Evolutionary conservation across 2,888 invertebrate genomes (phyloP).

Genomic region (Cylloceria caligata): DNA sequence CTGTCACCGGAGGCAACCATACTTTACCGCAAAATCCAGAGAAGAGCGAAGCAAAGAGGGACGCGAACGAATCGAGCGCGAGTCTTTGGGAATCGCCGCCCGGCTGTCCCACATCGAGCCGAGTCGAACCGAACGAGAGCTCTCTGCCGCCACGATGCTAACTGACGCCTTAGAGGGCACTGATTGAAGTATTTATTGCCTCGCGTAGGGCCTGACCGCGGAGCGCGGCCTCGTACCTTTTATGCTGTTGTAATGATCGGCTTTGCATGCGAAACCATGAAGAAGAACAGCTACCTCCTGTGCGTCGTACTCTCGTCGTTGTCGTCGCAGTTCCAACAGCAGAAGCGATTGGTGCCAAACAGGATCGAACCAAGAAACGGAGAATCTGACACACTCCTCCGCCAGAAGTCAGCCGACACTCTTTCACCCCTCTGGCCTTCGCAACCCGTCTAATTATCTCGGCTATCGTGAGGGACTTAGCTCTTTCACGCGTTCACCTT

Average conservation of each 20-base stretch:
- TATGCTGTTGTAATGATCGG: slow-evolving; percentile 81
- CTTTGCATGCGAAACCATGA: slow-evolving; percentile 77
- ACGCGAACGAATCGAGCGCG: slow-evolving; percentile 69
- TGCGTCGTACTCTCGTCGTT: slow-evolving; percentile 52
- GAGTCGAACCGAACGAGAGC: slow-evolving; percentile 51
- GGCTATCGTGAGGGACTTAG: slow-evolving; percentile 42
- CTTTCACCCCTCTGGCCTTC: slow-evolving; percentile 41
- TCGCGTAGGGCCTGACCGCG: slow-evolving; percentile 65
- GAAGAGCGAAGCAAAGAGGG: slow-evolving; percentile 70
- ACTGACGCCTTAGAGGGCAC: slow-evolving; percentile 83
- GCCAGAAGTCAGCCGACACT: slow-evolving; percentile 44
- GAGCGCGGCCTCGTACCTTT: slow-evolving; percentile 71
- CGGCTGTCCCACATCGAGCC: slow-evolving; percentile 72
- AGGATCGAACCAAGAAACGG: slow-evolving; percentile 41
- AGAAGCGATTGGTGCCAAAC: slow-evolving; percentile 14
- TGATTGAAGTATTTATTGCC: slow-evolving; percentile 84
- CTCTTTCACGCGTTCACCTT: slow-evolving; percentile 53
- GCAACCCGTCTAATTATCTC: slow-evolving; percentile 61
- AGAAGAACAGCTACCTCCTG: slow-evolving; percentile 23
- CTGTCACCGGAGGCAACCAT: slow-evolving; percentile 82
- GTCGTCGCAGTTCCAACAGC: slow-evolving; percentile 36
- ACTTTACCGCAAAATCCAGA: slow-evolving; percentile 76
- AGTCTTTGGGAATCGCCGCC: slow-evolving; percentile 82
- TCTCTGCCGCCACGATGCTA: slow-evolving; percentile 78
- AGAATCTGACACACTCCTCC: slow-evolving; percentile 47